A percentile compares a stretch with the other conserved stretches of the same genome.
Evolutionary conservation across 2,113 vertebrate species (phyloP).

Genomic region (Pygoscelis adeliae): DNA sequence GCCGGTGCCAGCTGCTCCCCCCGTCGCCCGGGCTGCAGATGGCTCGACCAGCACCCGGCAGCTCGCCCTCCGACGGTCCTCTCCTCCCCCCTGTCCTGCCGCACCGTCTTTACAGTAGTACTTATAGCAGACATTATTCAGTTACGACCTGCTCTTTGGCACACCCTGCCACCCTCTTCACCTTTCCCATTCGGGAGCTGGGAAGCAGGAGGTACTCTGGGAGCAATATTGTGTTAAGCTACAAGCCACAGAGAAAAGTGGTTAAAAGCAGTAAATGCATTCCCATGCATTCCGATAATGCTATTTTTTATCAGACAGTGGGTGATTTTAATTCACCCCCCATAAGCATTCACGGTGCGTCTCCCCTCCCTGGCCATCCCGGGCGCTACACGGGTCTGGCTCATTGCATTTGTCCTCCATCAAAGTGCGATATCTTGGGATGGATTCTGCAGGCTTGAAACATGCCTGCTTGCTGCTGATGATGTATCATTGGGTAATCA

Average conservation of each 20-base stretch:
- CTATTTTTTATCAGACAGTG: not conserved
- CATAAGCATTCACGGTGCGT: not conserved
- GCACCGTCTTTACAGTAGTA: not conserved
- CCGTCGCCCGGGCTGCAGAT: not conserved
- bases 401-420: not conserved
- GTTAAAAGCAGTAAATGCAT: not conserved
- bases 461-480: conserved; percentile 36
- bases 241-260: not conserved
- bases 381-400: not conserved
- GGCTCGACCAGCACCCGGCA: not conserved
- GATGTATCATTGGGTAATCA: conserved; percentile 53
- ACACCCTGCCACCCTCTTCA: not conserved
- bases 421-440: conserved; percentile 1
- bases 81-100: not conserved
- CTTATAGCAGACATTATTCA: not conserved
- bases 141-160: not conserved
- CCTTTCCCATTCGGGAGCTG: not conserved
- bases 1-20: conserved; percentile 30
- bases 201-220: not conserved
- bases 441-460: conserved; percentile 49
- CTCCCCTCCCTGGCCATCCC: not conserved
- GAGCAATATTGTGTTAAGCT: not conserved
- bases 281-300: not conserved
- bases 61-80: not conserved
- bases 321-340: not conserved